phyloP scores from a whole-genome alignment of 2,888 invertebrate genomes.

The Hirtodrosophila alboralis region DNA sequence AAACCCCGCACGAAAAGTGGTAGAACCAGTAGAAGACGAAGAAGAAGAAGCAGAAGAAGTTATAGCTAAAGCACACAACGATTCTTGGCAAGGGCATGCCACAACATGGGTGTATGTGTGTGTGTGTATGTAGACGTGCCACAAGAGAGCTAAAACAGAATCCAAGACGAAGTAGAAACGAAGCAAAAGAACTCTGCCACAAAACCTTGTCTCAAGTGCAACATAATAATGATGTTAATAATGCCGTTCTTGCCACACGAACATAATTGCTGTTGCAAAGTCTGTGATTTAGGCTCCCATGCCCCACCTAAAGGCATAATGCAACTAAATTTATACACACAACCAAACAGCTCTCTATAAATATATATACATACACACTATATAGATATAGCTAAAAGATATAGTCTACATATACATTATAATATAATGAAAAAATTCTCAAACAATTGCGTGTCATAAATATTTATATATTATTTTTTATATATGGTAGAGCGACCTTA shows the following conservation, averaged over 20 bases:
- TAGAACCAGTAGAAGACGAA: constrained; percentile 49
- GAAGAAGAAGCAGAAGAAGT: constrained; percentile 15
- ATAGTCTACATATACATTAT: constrained; percentile 13
- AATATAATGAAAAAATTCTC: constrained; percentile 10
- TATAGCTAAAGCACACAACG: too few relatives aligned
- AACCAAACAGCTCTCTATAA: constrained; percentile 24
- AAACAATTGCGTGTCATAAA: constrained; percentile 49
- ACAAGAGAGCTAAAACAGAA: constrained; percentile 18
- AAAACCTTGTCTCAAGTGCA: constrained; percentile 59
- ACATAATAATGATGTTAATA: constrained; percentile 48
- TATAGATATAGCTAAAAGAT: too few relatives aligned
- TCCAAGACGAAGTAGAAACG: constrained; percentile 36
- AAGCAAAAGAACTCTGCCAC: constrained; percentile 11
- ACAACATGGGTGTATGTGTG: constrained; percentile 30
- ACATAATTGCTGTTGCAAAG: constrained; percentile 55
- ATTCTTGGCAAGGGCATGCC: constrained; percentile 56
- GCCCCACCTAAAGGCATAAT: constrained; percentile 9
- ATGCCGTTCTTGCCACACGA: constrained; percentile 41
- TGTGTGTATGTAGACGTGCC: constrained; percentile 13
- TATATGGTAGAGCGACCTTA: constrained; percentile 45
- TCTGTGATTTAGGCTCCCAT: constrained; percentile 54
- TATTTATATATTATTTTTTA: constrained; percentile 50
- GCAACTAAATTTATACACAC: constrained; percentile 7
- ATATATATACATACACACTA: constrained; percentile 18
- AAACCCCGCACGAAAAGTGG: constrained; percentile 49